phyloP scores from a whole-genome alignment of 2,113 vertebrate species.

The Sarotherodon lohbergeri region DNA sequence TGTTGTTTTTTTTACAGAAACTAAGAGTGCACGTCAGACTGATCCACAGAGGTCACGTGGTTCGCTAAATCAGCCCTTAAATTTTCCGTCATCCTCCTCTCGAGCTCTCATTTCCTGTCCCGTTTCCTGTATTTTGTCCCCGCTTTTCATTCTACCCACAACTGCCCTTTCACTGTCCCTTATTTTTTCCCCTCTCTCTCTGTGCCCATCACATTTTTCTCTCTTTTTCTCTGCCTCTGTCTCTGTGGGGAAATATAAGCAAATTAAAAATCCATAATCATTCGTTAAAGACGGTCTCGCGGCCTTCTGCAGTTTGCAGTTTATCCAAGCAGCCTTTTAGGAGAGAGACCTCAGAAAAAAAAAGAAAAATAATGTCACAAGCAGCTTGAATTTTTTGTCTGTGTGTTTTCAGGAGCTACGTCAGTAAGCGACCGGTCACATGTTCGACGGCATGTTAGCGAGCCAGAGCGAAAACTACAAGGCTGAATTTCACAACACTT shows the following conservation, averaged over 20 bases:
- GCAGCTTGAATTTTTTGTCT: neutral
- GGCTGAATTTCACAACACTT: neutral
- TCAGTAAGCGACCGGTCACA: neutral
- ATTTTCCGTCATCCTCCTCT: neutral
- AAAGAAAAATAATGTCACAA: neutral
- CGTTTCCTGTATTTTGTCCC: constrained; percentile 16
- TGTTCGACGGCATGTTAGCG: neutral
- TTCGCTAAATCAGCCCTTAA: constrained; percentile 19
- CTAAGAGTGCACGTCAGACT: neutral
- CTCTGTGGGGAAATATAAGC: constrained; percentile 20
- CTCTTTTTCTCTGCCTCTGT: neutral
- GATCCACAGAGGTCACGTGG: constrained; percentile 7
- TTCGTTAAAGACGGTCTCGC: constrained; percentile 2
- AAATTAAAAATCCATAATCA: constrained; percentile 35
- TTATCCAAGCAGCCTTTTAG: neutral
- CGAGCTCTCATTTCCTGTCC: constrained; percentile 38
- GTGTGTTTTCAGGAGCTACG: neutral
- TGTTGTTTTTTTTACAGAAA: neutral
- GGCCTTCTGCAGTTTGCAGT: neutral
- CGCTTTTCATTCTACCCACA: constrained; percentile 20
- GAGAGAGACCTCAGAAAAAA: neutral
- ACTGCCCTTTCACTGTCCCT: neutral
- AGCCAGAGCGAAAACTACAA: neutral
- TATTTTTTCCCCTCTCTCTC: neutral
- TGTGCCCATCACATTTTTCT: neutral